Evolutionary conservation across 2,797 vertebrate species (phyloP), one percentile per base, ranked within the genome.

Genomic region (Pogoniulus pusillus): DNA sequence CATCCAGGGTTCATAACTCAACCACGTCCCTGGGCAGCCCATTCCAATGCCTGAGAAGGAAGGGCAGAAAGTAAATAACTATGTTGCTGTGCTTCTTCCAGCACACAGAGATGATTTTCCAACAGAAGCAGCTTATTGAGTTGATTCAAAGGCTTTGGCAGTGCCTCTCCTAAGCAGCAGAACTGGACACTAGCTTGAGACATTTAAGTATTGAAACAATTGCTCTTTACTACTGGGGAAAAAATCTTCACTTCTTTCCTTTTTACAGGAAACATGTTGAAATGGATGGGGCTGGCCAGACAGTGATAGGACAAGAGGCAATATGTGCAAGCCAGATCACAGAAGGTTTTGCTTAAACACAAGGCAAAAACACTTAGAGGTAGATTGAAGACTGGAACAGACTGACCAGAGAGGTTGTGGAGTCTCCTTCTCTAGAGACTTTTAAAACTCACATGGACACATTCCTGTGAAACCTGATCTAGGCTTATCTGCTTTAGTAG

Each of bases 71-170:
- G 17, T 87, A 55, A 87, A 70, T 30, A 5, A 68, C 34, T 13
- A 15, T 1, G 1, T 45, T 51, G 37, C 4, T 58, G 0, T 23
- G 3, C 39, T 76, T 53, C 34, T 45, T 84, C 71, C 64, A 23
- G 0, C 43, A 8, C 26, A 9, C 39, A 34, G 51, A 75, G 39
- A 16, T 16, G 84, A 45, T 32, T 60, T 82, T 80, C 23, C 60
- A 75, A 3, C 26, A 59, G n/a, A 9, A 5, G 43, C 63, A 58
- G 27, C 75, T 90, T 26, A 1, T 1, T 7, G 47, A 60, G 12
- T 43, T 53, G 71, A 7, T 82, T 63, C 4, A 2, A 5, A 26
- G 0, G 0, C 22, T 3, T n/a, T 66, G 49, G 24, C 35, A 22
- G n/a, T 45, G 74, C 39, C 60, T 16, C 5, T n/a, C 2, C 0